Evolutionary conservation across 2,888 invertebrate genomes (phyloP).

Genomic region (Alcis repandata): DNA sequence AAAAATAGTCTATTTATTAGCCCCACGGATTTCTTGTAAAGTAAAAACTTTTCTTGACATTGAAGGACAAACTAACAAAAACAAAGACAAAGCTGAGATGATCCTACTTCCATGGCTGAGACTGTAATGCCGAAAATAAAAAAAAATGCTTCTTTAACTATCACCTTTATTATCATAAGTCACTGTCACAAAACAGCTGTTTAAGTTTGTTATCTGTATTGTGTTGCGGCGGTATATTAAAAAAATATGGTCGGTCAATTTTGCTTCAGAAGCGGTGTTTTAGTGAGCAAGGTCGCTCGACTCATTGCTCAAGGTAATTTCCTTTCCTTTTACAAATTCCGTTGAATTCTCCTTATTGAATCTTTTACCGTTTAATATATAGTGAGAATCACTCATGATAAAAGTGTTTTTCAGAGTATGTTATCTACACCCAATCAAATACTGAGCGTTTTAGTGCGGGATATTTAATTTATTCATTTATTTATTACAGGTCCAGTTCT

Average conservation of each 20-base stretch:
- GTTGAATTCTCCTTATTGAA: neutral
- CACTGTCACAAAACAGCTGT: neutral
- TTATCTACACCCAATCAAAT: conserved; percentile 43
- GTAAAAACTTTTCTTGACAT: no score
- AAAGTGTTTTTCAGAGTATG: conserved; percentile 26
- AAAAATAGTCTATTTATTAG: no score
- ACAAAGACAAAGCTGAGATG: no score
- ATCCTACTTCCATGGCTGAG: no score
- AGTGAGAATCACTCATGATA: neutral
- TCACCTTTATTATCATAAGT: no score
- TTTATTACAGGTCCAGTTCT: conserved; percentile 49
- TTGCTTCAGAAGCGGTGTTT: conserved; percentile 57
- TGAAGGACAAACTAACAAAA: no score
- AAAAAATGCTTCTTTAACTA: neutral
- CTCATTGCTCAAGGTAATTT: conserved; percentile 74
- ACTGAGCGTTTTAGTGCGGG: conserved; percentile 21
- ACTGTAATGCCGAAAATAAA: neutral
- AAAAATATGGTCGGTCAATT: conserved; percentile 50
- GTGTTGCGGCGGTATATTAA: neutral
- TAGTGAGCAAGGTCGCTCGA: conserved; percentile 64
- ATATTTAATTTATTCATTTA: conserved; percentile 24
- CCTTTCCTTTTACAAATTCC: conserved; percentile 10
- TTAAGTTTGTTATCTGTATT: conserved; percentile 4
- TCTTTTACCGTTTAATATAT: no score
- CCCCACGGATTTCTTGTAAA: no score